Base-by-base conservation (phyloP, 2,113 vertebrate genomes). In the Erythrolamprus reginae region DNA sequence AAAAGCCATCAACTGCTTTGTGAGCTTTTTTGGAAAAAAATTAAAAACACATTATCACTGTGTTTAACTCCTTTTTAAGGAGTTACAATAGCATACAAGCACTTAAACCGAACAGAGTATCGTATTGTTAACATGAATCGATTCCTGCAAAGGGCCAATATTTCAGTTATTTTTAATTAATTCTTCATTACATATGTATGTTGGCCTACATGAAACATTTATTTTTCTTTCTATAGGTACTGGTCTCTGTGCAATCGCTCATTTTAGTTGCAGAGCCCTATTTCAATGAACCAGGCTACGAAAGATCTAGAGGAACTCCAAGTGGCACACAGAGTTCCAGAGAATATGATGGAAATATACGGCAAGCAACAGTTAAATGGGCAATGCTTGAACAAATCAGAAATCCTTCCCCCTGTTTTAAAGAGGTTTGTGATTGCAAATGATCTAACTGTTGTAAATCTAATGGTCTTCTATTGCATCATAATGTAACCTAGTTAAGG, bases 341-440 rank as follows among this genome's bases (percentile, higher is more conserved):
- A 47, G 99, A 99, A 89, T 99, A 99, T 0, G 99, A 99, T 38
- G 99, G 99, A 33, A 99, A 99, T 95, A 99, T 99, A 93, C 97
- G 99, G 13, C 99, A 99, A 96, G 99, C 99, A 90, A 98, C 98
- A 0, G 99, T 99, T 94, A 99, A 99, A 94, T 99, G 99, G 99
- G 99, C 99, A 92, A 99, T 99, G 99, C 97, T 99, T 89, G 99
- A 99, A 90, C 99, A 99, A 97, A 98, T 99, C 95, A 97, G 99
- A 95, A 99, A 98, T 92, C 98, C 99, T 33, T 99, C 99, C 0
- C 98, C 99, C 0, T 99, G 99, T 96, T 99, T 99, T 97, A 99
- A 99, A 97, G 99, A 99, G 98, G 99, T 99, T 96, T 55, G 95
- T 94, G 92, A 82, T 93, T 19, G 2, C 26, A 61, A 5, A 15